phyloP scores from a whole-genome alignment of 2,797 vertebrate species.

The Poeciliopsis paucimaculata region DNA sequence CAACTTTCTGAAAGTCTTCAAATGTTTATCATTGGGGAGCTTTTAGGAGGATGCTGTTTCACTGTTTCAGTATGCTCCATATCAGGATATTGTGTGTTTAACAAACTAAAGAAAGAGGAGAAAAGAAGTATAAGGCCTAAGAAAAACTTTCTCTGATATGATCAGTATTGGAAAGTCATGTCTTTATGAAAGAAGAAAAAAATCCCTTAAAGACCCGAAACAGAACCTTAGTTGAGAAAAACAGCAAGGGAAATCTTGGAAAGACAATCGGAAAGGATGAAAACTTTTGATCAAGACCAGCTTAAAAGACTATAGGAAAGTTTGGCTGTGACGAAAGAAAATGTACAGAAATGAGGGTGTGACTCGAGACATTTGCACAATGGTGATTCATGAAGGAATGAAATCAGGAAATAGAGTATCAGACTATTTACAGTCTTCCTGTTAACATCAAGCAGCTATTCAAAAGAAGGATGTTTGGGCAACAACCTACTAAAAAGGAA shows the following conservation, averaged over 20 bases:
- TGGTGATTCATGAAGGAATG: neutral
- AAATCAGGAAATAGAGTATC: neutral
- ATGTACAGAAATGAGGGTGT: neutral
- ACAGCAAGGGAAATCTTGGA: neutral
- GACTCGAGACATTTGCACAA: neutral
- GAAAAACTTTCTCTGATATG: neutral
- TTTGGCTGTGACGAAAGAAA: neutral
- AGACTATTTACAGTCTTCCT: neutral
- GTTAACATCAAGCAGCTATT: neutral
- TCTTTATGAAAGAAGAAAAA: neutral
- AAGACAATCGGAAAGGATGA: neutral
- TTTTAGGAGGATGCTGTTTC: neutral
- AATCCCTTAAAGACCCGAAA: neutral
- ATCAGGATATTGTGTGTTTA: neutral
- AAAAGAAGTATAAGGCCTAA: neutral
- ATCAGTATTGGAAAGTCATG: neutral
- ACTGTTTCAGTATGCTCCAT: neutral
- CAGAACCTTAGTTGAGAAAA: neutral
- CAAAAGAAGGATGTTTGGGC: slow-evolving; percentile 28
- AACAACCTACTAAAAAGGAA: slow-evolving; percentile 6
- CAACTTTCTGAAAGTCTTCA: neutral
- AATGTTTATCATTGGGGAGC: neutral
- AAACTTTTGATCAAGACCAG: neutral
- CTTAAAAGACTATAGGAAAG: neutral
- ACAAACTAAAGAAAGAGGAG: neutral